Evolutionary conservation across 2,888 invertebrate species (phyloP), one percentile per base, ranked within the genome.

Genomic region (Polymixis lichenea): DNA sequence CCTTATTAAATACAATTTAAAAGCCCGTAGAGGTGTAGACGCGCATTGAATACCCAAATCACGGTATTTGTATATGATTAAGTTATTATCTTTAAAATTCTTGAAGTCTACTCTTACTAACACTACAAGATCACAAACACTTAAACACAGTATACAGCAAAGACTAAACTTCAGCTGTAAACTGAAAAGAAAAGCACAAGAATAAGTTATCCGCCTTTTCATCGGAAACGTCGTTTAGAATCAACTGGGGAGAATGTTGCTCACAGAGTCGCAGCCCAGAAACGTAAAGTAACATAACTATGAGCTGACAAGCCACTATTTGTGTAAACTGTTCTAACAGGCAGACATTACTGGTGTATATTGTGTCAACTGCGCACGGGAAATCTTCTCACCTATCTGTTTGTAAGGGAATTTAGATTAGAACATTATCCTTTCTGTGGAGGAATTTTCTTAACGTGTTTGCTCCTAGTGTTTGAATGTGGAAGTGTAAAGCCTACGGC

Each of bases 211-310:
- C 77, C 78, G 83, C 66, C 66, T 77, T 80, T 74, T 46, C 75
- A 55, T 64, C 46, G 75, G 62, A 72, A 80, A 73, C 67, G 68
- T 84, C 80, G 80, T 74, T 83, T 77, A 79, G 74, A 86, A 78
- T 78, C 78, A 84, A 80, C 79, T 75, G 58, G 64, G 76, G 75
- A 78, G 77, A 84, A 80, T 84, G 72, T 77, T 77, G 81, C 49
- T 65, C 80, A 64, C 73, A 56, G 66, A 75, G 71, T 70, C 38
- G 56, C 71, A 51, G 72, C 77, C 82, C 82, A 69, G 65, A 56
- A 61, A 72, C 72, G 55, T 77, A 56, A 62, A 72, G 82, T 78
- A 82, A 82, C 73, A 65, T 80, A 62, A 74, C 80, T 38, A 75
- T 68, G 46, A n/a, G 32, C 77, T 77, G 72, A 84, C 82, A 75